phyloP scores from a whole-genome alignment of 1,140 invertebrate species.

The Condylostylus longicornis region DNA sequence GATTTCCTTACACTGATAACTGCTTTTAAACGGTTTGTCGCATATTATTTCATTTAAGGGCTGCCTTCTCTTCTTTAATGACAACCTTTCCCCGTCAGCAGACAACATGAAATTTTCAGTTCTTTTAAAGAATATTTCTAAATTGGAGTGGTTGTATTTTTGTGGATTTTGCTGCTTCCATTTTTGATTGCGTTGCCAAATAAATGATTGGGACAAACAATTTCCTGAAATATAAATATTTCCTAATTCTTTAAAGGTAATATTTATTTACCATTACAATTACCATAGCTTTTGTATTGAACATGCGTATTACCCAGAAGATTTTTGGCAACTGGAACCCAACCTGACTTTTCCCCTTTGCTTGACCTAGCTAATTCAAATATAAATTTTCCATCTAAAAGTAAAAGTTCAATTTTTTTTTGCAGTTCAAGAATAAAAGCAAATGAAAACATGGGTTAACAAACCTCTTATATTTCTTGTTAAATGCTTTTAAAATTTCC shows the following conservation, averaged over 20 bases:
- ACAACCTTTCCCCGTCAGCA: slow-evolving; percentile 24
- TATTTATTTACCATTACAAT: background rate
- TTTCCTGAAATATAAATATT: no score
- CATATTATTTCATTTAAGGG: slow-evolving; percentile 33
- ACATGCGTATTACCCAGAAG: no score
- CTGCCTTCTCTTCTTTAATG: slow-evolving; percentile 40
- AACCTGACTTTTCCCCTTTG: slow-evolving; percentile 63
- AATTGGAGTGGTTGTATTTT: slow-evolving; percentile 51
- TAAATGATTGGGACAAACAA: slow-evolving; percentile 73
- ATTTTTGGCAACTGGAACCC: slow-evolving; percentile 74
- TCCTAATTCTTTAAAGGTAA: no score
- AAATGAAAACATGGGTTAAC: background rate
- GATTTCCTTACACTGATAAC: no score
- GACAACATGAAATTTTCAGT: slow-evolving; percentile 37
- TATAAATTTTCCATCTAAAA: slow-evolving; percentile 70
- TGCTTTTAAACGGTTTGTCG: background rate
- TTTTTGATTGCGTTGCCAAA: slow-evolving; percentile 72
- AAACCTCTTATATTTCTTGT: background rate
- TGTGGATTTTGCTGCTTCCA: slow-evolving; percentile 68
- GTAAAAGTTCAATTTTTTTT: background rate
- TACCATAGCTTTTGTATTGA: background rate
- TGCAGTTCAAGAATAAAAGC: background rate
- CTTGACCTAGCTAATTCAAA: slow-evolving; percentile 67
- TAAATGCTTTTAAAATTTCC: background rate
- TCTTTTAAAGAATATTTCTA: slow-evolving; percentile 55